These are phyloP conservation scores for Pteria penguin DNA, from an alignment of 2,888 invertebrate species.

Conservation along the genomic window DNA sequence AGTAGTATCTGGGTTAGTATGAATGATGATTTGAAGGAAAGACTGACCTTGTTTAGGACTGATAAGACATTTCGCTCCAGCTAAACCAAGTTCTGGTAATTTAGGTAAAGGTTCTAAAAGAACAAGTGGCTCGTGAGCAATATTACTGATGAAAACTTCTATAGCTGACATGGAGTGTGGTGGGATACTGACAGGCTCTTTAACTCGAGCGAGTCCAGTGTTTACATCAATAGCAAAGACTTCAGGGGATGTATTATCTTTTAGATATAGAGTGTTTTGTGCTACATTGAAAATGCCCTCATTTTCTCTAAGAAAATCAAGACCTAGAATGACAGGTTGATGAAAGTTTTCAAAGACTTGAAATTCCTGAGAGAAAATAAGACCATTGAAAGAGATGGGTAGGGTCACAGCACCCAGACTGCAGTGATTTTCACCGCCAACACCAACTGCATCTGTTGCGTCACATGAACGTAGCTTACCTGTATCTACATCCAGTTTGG, in stretches of 20 bases:
- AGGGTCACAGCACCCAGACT: constrained; percentile 11
- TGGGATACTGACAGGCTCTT: background rate
- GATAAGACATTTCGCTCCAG: constrained; percentile 15
- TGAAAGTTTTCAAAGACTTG: constrained; percentile 13
- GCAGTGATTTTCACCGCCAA: constrained; percentile 2
- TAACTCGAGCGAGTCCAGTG: background rate
- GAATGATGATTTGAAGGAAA: no score
- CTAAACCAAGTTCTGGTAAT: background rate
- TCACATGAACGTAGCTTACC: no score
- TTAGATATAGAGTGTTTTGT: background rate
- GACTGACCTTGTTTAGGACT: no score
- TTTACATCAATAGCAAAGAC: background rate
- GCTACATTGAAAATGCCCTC: constrained; percentile 6
- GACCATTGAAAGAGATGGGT: background rate
- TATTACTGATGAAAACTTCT: background rate
- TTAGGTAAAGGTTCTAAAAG: constrained; percentile 1
- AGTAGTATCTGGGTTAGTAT: no score
- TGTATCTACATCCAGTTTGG: no score
- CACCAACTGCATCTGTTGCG: constrained; percentile 14
- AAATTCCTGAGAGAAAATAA: background rate
- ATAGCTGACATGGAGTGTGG: background rate
- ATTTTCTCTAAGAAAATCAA: constrained; percentile 4
- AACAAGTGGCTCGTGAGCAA: background rate
- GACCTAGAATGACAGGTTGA: constrained; percentile 5
- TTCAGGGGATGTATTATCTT: background rate